Conservation (phyloP, 2,888 invertebrate species). For the Agrochola macilenta region DNA sequence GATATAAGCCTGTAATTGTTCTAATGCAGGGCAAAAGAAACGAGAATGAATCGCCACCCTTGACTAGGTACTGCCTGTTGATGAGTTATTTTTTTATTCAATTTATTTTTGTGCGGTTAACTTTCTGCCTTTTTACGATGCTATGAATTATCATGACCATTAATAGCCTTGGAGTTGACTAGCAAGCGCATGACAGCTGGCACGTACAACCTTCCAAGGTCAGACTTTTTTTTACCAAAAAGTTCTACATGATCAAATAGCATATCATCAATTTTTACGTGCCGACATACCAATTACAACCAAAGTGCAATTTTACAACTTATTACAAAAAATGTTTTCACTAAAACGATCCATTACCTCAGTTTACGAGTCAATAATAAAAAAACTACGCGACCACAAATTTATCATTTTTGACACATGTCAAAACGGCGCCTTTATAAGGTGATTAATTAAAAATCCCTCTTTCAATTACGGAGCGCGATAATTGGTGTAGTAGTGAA, state of each 20-base stretch:
- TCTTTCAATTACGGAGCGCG: constrained; percentile 58
- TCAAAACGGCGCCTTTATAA: constrained; percentile 54
- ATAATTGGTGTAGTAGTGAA: constrained; percentile 59
- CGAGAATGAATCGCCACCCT: too few species aligned
- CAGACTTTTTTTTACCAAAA: background rate
- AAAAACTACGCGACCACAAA: constrained; percentile 32
- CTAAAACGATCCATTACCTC: constrained; percentile 40
- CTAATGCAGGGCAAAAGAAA: too few species aligned
- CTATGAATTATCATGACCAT: background rate
- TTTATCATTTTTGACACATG: constrained; percentile 61
- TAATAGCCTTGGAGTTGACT: background rate
- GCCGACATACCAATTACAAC: constrained; percentile 8
- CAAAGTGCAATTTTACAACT: constrained; percentile 26
- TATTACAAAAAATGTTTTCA: constrained; percentile 18
- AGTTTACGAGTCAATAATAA: constrained; percentile 33
- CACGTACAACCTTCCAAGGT: background rate
- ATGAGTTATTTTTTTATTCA: background rate
- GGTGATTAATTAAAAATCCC: constrained; percentile 63
- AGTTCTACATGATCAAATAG: background rate
- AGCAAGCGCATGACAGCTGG: constrained; percentile 4
- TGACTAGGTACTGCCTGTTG: background rate
- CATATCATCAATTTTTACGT: background rate
- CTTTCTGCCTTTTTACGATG: background rate
- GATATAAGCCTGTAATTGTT: background rate
- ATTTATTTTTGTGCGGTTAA: background rate